Conservation (phyloP, 2,113 vertebrate genomes). For the Gallinago paraguaiae region DNA sequence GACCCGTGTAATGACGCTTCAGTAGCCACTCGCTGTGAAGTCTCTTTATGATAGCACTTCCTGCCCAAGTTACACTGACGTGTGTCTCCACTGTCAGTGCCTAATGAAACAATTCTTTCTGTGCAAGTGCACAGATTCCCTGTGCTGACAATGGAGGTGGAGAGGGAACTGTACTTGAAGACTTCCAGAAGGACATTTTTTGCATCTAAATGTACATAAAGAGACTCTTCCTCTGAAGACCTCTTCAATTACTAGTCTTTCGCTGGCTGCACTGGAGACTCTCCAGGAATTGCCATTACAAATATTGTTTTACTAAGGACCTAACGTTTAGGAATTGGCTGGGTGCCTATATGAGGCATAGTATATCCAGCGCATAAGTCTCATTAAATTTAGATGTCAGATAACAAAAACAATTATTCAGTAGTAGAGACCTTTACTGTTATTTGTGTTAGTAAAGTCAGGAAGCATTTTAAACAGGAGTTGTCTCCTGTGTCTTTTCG, state of each 20-base stretch:
- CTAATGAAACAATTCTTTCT: neutral
- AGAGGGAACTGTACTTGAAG: neutral
- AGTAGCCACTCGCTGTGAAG: neutral
- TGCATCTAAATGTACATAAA: neutral
- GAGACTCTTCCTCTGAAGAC: neutral
- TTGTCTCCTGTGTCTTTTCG: neutral
- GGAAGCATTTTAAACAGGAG: neutral
- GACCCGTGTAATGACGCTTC: neutral
- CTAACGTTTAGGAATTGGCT: neutral
- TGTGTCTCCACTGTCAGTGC: neutral
- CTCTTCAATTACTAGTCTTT: neutral
- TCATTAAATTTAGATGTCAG: neutral
- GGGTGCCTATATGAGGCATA: neutral
- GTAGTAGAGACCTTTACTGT: neutral
- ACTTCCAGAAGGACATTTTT: neutral
- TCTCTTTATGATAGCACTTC: neutral
- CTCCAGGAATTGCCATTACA: neutral
- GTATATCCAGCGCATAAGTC: neutral
- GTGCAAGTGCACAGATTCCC: neutral
- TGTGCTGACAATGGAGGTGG: accelerated
- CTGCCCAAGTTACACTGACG: neutral
- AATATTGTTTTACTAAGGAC: neutral
- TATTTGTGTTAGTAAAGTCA: neutral
- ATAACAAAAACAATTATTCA: neutral
- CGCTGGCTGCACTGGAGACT: neutral